Evolutionary conservation across 2,113 vertebrate genomes (phyloP).

Genomic region (Mobula hypostoma): DNA sequence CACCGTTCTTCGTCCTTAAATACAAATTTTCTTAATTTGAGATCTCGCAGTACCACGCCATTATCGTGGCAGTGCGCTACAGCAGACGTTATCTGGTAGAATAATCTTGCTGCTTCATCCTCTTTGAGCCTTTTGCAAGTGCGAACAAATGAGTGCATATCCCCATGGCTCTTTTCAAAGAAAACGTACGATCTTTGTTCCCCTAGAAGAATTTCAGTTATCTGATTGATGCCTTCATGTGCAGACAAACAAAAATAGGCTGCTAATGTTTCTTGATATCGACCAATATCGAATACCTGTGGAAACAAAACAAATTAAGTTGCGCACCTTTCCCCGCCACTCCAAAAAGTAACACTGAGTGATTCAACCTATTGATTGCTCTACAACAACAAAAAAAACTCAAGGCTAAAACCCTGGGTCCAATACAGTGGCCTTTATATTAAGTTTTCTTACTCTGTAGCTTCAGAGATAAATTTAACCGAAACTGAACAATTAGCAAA

Average conservation of each 20-base stretch:
- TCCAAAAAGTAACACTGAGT: neutral
- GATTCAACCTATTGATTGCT: neutral
- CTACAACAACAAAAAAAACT: neutral
- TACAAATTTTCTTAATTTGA: constrained; percentile 96
- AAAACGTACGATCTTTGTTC: constrained; percentile 93
- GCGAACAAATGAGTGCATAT: constrained; percentile 98
- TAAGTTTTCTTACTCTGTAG: neutral
- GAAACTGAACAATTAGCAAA: neutral
- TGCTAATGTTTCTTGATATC: constrained; percentile 93
- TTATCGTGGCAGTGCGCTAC: constrained; percentile 96
- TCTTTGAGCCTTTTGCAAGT: constrained; percentile 96
- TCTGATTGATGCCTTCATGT: constrained; percentile 96
- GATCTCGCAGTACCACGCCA: constrained; percentile 91
- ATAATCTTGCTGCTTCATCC: constrained; percentile 90
- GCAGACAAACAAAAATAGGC: constrained; percentile 90
- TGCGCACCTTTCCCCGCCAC: neutral
- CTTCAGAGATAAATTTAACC: neutral
- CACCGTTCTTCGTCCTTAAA: constrained; percentile 95
- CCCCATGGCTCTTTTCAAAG: constrained; percentile 92
- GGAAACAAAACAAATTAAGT: constrained; percentile 44
- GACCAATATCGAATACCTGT: constrained; percentile 89
- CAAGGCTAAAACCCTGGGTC: neutral
- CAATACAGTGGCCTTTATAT: neutral
- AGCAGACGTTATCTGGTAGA: constrained; percentile 92
- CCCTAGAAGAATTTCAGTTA: constrained; percentile 91